Base-by-base conservation (phyloP, 2,797 vertebrate genomes). In the Alfaro cultratus region DNA sequence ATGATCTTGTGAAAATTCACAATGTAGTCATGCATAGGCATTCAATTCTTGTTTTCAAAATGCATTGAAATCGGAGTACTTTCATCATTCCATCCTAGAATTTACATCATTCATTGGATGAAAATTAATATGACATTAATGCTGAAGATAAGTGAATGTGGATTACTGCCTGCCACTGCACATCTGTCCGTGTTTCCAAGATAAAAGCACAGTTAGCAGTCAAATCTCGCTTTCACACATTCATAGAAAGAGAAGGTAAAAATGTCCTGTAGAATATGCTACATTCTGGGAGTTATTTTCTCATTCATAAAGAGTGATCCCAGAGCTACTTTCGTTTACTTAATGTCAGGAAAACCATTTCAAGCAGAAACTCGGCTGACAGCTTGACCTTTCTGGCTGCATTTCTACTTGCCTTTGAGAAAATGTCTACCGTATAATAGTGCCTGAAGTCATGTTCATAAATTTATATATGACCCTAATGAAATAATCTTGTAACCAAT, bases 321-420 rank as follows among this genome's bases (percentile, higher is more conserved):
- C 62, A 49, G 73, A 81, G 82, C 80, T 77, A 81, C 79, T 83
- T 83, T 39, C 29, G 73, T 86, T 88, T 82, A 74, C 77, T 87
- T 78, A 85, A 84, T 77, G 85, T 90, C 77, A 83, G 57, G 46
- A 87, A 71, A 88, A 82, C 80, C 70, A 79, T 84, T 75, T 78
- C 55, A 75, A 82, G 81, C 79, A 78, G 79, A 78, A 90, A 83
- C 34, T 7, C 76, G 78, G 60, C 74, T 81, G 85, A 88, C 85
- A 87, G 87, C 43, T 73, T 86, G 87, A 92, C 86, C 84, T 92
- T 90, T 85, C 77, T 4, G 46, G 76, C 67, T 77, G 53, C 75
- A 47, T 74, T 85, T 84, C 78, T 75, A 73, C 67, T 78, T 86
- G 51, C 70, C 34, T 77, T 70, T 76, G 85, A 73, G 79, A 79